Evolutionary conservation across 1,140 invertebrate species (phyloP), one percentile per base, ranked within the genome.

Genomic region (Pollicipes pollicipes): DNA sequence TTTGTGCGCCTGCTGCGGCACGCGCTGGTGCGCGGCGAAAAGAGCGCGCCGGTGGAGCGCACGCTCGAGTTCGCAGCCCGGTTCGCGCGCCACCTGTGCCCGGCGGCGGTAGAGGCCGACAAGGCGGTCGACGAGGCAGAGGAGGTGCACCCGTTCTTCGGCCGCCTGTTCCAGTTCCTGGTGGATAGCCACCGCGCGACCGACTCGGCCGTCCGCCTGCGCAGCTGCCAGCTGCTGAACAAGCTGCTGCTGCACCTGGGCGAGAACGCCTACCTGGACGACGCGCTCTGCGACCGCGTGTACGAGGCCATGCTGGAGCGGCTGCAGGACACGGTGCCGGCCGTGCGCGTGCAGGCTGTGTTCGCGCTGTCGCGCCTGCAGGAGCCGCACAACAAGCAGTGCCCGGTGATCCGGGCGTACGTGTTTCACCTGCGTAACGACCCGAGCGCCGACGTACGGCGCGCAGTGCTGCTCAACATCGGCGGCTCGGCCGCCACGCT

Each of bases 311-410:
- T 91, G 88, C 81, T 87, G 16, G 83, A 86, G 31, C 77, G 88
- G 45, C 79, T 89, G 6, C 79, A 83, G 79, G 90, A 91, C 76
- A 86, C 83, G 32, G 83, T 86, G n/a, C 83, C 88, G 6, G 84
- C 85, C 72, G 88, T 93, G 0, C 81, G 91, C 64, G 85, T 86
- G 58, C 87, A 91, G 76, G 90, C 91, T 26, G 86, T 91, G 0
- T 76, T 86, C 32, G 90, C 90, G n/a, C 80, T 94, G 27, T 84
- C 87, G 29, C 82, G 90, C 63, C 81, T 94, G 4, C 91, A 94
- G 79, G 87, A 90, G 75, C 91, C 91, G 0, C 81, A 82, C 30
- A 85, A 90, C 76, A 83, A 85, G 26, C 81, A 87, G 69, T 93
- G 92, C 80, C 85, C 85, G 24, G 86, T 94, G 0, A 88, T 91